A percentile compares a stretch with the other conserved stretches of the same genome.
phyloP scores from a whole-genome alignment of 2,113 vertebrate species.

The Rhinopomastus cyanomelas region DNA sequence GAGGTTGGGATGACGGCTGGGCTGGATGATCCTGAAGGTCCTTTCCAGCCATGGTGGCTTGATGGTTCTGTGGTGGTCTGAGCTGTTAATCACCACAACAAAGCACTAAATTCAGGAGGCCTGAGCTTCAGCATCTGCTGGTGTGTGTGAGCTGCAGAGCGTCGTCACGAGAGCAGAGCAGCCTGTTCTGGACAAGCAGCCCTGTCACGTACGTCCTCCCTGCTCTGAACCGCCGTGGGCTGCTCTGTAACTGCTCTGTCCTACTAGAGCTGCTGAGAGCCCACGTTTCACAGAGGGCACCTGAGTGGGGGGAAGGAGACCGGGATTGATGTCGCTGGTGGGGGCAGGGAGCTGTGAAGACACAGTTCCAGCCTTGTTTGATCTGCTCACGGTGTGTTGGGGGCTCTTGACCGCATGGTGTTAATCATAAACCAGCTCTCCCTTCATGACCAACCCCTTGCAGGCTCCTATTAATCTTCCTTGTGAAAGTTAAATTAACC shows the following conservation, averaged over 20 bases:
- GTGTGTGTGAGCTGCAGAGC: too few relatives aligned
- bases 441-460: not conserved
- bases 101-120: not conserved
- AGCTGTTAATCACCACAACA: not conserved
- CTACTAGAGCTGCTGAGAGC: too few relatives aligned
- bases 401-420: not conserved
- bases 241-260: not conserved
- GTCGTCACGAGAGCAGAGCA: not conserved
- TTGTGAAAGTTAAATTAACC: constrained; percentile 10
- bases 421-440: constrained; percentile 31
- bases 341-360: not conserved
- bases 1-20: too few relatives aligned
- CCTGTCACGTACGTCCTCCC: not conserved
- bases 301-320: not conserved
- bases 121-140: not conserved
- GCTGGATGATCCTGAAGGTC: too few relatives aligned
- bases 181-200: not conserved
- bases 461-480: not conserved
- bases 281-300: not conserved
- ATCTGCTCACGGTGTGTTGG: not conserved
- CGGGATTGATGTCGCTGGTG: not conserved
- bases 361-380: not conserved
- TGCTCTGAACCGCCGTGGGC: not conserved
- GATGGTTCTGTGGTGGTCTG: not conserved
- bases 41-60: too few relatives aligned